Evolutionary conservation across 2,888 invertebrate species (phyloP), one percentile per base, ranked within the genome.

Genomic region (Machimus rusticus): DNA sequence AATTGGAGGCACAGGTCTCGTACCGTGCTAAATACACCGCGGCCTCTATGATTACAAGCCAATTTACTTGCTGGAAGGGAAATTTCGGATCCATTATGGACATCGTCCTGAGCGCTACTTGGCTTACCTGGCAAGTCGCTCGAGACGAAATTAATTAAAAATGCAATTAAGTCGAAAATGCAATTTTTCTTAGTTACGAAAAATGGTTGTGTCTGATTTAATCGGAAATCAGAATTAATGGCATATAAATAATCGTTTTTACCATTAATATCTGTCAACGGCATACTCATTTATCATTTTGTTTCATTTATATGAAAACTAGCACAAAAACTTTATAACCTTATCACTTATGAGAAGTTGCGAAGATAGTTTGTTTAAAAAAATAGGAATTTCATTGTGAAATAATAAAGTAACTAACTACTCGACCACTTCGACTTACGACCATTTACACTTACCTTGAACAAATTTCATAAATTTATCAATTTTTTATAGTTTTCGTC

Each of bases 21-120:
- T 19, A 37, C 82, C 57, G 82, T 82, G 82, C 39, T 51, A 82
- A 82, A 82, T 82, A 37, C 19, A 19, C 66, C 16, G 82, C 16
- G 14, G 51, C 57, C 82, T 19, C 28, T 78, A 43, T 79, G 16
- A 79, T 79, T 79, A 79, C 31, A 79, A 76, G 76, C 76, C 76
- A 79, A 51, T 79, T 78, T 23, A 23, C 23, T 66, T 66, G 23
- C 66, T 23, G 12, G 12, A 23, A 66, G 66, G 23, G 28, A 66
- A 66, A 23, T 23, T 23, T 23, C 23, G 23, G 66, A 8, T 1
- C n/a, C 51, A 51, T 66, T 23, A 66, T 66, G 28, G 19, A 23
- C 19, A 12, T 23, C 23, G 12, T 66, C 66, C 8, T 66, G 12
- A 66, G 66, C 66, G 28, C 28, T 66, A 66, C 66, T 66, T 66